phyloP scores from a whole-genome alignment of 2,797 vertebrate species.

The Onychomys arenicola region DNA sequence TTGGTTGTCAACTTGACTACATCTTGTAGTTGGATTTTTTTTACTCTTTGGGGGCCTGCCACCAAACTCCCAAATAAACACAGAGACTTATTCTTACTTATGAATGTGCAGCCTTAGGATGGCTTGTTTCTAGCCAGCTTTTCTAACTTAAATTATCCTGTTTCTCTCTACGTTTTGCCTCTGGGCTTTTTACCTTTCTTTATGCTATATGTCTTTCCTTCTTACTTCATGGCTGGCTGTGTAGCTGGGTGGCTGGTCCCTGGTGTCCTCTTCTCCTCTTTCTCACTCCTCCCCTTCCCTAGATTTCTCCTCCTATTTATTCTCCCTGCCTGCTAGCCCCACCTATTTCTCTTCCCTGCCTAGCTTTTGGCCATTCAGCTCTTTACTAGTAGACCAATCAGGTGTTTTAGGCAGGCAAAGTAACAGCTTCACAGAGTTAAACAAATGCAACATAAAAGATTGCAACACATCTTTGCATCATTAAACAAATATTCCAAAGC shows the following conservation, averaged over 20 bases:
- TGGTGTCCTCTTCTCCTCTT: not conserved
- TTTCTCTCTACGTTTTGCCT: not conserved
- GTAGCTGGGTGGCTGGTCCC: not conserved
- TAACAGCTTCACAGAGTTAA: not conserved
- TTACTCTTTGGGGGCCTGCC: not conserved
- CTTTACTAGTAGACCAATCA: not conserved
- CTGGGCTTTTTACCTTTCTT: not conserved
- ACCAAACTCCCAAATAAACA: not conserved
- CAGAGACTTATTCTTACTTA: not conserved
- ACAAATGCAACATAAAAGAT: not conserved
- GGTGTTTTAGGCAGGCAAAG: not conserved
- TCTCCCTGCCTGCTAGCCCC: not conserved
- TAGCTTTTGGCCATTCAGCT: not conserved
- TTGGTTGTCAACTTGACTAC: not conserved
- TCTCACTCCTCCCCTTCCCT: not conserved
- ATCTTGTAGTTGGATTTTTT: not conserved
- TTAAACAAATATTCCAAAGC: not conserved
- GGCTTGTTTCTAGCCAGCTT: not conserved
- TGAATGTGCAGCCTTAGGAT: not conserved
- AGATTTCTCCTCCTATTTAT: not conserved
- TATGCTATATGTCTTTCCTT: not conserved
- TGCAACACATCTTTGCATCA: not conserved
- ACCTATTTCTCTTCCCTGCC: not conserved
- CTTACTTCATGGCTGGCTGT: not conserved
- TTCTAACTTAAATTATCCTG: not conserved